Percentiles rank a stretch among this genome's conserved stretches.
These are phyloP conservation scores for Pseudomyrmex dendroicus DNA, from an alignment of 1,140 invertebrate species.

Conservation along the genomic window DNA sequence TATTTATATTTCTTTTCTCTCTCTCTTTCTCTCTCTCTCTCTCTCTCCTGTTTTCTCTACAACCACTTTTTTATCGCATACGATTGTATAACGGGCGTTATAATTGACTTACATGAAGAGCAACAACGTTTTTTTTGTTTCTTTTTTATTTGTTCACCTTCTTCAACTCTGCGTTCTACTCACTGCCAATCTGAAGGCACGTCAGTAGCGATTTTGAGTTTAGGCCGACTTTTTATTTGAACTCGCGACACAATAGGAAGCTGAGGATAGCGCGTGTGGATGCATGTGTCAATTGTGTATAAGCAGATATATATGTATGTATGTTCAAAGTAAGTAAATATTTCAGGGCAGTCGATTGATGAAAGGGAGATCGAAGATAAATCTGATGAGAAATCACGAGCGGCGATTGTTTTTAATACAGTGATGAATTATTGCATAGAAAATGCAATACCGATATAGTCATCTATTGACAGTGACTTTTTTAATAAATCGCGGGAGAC, in stretches of 20 bases:
- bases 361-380: conserved; percentile 25
- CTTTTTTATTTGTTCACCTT: conserved; percentile 24
- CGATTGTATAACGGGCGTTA: conserved; percentile 46
- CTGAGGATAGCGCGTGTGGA: conserved; percentile 30
- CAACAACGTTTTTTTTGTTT: conserved; percentile 29
- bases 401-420: conserved; percentile 33
- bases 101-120: conserved; percentile 62
- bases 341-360: conserved; percentile 45
- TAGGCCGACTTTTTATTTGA: conserved; percentile 71
- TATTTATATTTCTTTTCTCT: conserved; percentile 41
- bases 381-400: conserved; percentile 29
- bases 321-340: conserved; percentile 3
- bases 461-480: conserved; percentile 9
- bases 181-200: conserved; percentile 67
- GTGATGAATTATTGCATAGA: conserved; percentile 45
- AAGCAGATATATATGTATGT: not conserved
- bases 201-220: conserved; percentile 54
- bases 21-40: conserved; percentile 13
- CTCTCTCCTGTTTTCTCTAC: conserved; percentile 6
- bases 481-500: conserved; percentile 10
- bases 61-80: conserved; percentile 9
- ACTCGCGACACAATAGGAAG: conserved; percentile 42
- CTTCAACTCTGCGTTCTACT: conserved; percentile 43
- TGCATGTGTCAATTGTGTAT: not conserved
- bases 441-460: conserved; percentile 41